A percentile compares a stretch with the other conserved stretches of the same genome.
Evolutionary conservation across 2,113 vertebrate genomes (phyloP).

Genomic region (Pluvialis apricaria): DNA sequence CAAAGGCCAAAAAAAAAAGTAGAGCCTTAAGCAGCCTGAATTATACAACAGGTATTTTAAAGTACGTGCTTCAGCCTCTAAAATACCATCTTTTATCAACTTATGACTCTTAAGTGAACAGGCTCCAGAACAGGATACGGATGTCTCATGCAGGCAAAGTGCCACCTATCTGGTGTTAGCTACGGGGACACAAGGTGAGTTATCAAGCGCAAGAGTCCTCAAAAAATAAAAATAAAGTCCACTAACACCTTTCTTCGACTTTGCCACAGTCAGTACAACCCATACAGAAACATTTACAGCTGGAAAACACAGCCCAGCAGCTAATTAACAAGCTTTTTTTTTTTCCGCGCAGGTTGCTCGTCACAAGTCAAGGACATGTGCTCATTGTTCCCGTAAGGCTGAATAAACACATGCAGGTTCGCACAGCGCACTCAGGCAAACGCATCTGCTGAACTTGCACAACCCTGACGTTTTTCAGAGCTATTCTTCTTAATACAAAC

Average conservation of each 20-base stretch:
- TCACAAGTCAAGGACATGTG: neutral
- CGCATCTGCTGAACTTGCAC: neutral
- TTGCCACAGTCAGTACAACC: neutral
- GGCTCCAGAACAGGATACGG: neutral
- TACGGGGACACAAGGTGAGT: neutral
- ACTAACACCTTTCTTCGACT: neutral
- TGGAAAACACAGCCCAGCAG: neutral
- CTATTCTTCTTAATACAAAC: neutral
- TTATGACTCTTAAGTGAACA: neutral
- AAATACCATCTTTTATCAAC: neutral
- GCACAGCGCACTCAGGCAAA: neutral
- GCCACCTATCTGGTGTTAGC: neutral
- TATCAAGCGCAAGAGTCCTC: neutral
- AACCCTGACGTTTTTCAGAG: neutral
- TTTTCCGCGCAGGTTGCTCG: neutral
- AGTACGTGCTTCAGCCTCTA: neutral
- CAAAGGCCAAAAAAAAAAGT: neutral
- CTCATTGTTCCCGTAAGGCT: accelerated
- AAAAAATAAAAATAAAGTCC: neutral
- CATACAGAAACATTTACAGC: neutral
- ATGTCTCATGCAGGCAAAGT: neutral
- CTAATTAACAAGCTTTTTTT: neutral
- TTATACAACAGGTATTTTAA: neutral
- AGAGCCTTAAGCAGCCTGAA: neutral
- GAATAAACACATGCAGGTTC: neutral